Evolutionary conservation across 2,888 invertebrate genomes (phyloP).

Genomic region (Aporophyla nigra): DNA sequence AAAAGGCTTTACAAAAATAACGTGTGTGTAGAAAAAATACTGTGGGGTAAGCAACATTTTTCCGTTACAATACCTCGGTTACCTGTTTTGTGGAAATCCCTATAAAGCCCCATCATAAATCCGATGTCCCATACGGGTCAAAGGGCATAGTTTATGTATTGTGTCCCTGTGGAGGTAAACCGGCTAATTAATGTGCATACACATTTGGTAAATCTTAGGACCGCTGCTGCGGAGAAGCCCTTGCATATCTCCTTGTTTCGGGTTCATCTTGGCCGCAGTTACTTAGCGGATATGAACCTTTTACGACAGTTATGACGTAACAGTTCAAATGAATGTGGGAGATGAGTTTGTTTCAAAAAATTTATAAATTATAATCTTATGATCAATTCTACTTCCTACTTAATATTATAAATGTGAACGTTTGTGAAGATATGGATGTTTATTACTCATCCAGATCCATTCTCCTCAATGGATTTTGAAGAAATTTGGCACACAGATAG

Average conservation of each 20-base stretch:
- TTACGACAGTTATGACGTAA: neutral
- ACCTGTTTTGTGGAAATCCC: constrained; percentile 55
- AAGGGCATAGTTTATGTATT: constrained; percentile 64
- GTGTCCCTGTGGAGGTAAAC: constrained; percentile 52
- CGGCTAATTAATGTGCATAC: constrained; percentile 61
- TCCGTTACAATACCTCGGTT: constrained; percentile 13
- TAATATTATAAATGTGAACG: no score
- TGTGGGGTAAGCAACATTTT: constrained; percentile 19
- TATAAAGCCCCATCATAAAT: constrained; percentile 63
- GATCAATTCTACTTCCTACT: no score
- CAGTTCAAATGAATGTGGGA: neutral
- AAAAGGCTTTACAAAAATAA: constrained; percentile 24
- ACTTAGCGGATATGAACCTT: constrained; percentile 11
- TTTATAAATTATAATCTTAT: no score
- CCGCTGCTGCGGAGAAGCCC: constrained; percentile 4
- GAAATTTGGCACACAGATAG: no score
- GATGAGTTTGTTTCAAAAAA: neutral
- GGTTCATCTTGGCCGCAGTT: constrained; percentile 10
- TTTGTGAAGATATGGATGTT: no score
- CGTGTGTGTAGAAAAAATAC: constrained; percentile 14
- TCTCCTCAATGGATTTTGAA: no score
- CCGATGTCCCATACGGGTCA: constrained; percentile 54
- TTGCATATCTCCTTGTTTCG: constrained; percentile 15
- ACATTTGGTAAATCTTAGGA: constrained; percentile 54
- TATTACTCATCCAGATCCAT: no score